Conservation (phyloP, 2,113 vertebrate species). For the Hydrochoerus hydrochaeris region DNA sequence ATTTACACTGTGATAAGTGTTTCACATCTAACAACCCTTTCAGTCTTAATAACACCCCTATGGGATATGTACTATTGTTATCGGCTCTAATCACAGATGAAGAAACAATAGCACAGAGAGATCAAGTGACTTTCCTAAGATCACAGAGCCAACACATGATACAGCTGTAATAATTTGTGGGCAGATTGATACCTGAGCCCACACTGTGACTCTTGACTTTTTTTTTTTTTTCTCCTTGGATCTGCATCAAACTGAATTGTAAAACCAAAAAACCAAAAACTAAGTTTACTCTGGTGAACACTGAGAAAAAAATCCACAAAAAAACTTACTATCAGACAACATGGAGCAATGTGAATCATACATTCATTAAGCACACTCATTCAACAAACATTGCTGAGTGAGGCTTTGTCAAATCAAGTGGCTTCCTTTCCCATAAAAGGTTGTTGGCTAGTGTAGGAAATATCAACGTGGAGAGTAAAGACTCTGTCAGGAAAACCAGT, state of each 20-base stretch:
- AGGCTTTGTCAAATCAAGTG: not conserved
- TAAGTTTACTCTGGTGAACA: not conserved
- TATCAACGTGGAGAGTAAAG: rapidly evolving
- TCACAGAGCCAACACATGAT: not conserved
- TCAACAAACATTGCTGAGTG: not conserved
- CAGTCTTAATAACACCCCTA: not conserved
- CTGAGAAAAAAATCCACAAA: not conserved
- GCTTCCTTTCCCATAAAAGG: not conserved
- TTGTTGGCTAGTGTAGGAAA: not conserved
- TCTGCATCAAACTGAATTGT: not conserved
- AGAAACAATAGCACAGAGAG: not conserved
- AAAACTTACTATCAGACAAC: not conserved
- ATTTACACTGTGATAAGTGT: not conserved
- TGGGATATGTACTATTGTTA: not conserved
- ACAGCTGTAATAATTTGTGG: not conserved
- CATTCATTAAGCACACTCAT: not conserved
- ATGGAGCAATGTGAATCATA: not conserved
- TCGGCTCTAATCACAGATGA: not conserved
- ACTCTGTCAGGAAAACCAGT: not conserved
- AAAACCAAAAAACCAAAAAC: not conserved
- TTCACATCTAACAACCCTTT: not conserved
- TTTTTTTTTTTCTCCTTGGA: not conserved
- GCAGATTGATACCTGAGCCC: not conserved
- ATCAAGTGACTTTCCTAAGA: not conserved
- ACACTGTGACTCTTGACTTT: not conserved